Base-by-base conservation (phyloP, 2,797 vertebrate genomes). In the Danionella dracula region DNA sequence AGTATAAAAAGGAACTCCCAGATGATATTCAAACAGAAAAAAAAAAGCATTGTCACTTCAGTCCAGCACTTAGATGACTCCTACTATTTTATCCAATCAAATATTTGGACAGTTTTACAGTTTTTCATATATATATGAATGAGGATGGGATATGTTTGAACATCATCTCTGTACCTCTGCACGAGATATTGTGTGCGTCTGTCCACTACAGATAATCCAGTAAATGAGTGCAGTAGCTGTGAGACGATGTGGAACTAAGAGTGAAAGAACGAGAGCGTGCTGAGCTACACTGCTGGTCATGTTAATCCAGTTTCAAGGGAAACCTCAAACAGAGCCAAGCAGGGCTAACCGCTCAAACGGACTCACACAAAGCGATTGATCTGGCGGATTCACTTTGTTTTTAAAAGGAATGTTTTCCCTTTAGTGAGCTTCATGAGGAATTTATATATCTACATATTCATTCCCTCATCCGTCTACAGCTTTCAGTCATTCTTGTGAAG, bases 181-280 rank as follows among this genome's bases (percentile, higher is more conserved):
- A n/a, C n/a, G n/a, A n/a, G n/a, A n/a, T n/a, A n/a, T 27, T 3
- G 23, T 34, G 49, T 31, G 10, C 23, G 44, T 32, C 34, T 60
- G 55, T 76, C 74, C 61, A 44, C 67, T 41, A 57, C 20, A 70
- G 63, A 76, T 76, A 73, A 80, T 79, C 71, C 70, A n/a, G 32
- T 56, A 72, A 79, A 79, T 68, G 74, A 71, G 61, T 53, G 58
- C 54, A 55, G 19, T 74, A 66, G 44, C 74, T 76, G 56, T 68
- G 65, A 48, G 48, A 35, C 61, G 59, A 46, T 13, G 34, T 10
- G 17, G 5, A 17, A 20, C 56, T 27, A 16, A 37, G 48, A 44
- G 8, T 29, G 6, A 38, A 8, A n/a, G 16, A 20, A 13, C 35
- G 16, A 8, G 27, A 51, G 40, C 40, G 8, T 34, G 16, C 40